Base-by-base conservation (phyloP, 2,888 invertebrate genomes). In the Eupithecia vulgata region DNA sequence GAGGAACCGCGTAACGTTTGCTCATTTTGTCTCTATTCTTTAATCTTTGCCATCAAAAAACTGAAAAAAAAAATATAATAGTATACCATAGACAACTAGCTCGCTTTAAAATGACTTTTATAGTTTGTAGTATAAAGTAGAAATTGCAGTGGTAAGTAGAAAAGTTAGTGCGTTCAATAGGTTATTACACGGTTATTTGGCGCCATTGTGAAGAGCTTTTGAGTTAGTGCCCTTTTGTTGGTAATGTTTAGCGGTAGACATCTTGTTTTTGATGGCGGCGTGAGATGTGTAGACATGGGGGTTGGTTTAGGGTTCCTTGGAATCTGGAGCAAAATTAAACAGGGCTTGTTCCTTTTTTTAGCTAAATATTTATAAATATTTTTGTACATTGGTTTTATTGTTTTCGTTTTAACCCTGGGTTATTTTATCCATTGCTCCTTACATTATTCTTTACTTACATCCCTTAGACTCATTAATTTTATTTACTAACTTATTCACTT, bases 101-200 rank as follows among this genome's bases (percentile, higher is more conserved):
- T 5, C 4, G 59, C 4, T 12, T n/a, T 15, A 71, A 62, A 52
- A 35, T 52, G 12, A 48, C 12, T 48, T 68, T 37, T 69, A 68
- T 17, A 17, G 0, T 2, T 0, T 1, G 0, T 17, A 15, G 0
- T 0, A 17, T 72, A 78, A 69, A 70, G 74, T 70, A 17, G 10
- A 71, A 42, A 68, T 70, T 70, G 5, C 64, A 30, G 12, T 67
- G 37, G 21, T 15, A 65, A 13, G 25, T 65, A 42, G 17, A 30
- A 17, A 35, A 45, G 42, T 37, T 68, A 90, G 88, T 88, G 85
- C 87, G 83, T 85, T 91, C 88, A 92, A 92, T 91, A 77, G 87
- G 87, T 92, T 90, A 93, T 93, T 93, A 93, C 83, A 92, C 89
- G 92, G 86, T 91, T 93, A 91, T 93, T 93, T 93, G 91, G 86